Evolutionary conservation across 2,113 vertebrate species (phyloP).

Genomic region (Cariama cristata): DNA sequence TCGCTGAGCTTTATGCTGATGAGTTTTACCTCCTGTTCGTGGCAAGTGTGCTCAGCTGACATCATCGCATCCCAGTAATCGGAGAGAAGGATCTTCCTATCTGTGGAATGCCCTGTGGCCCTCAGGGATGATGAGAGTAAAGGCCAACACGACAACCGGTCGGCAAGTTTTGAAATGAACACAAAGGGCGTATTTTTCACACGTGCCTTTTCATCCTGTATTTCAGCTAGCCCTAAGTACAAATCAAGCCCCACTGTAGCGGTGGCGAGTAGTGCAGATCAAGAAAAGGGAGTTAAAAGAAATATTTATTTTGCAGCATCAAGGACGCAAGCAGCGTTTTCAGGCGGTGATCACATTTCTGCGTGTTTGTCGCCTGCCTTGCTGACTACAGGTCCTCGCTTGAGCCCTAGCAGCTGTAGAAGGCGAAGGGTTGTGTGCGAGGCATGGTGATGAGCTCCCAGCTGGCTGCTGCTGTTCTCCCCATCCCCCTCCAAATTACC

Average conservation of each 20-base stretch:
- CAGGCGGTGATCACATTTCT: background rate
- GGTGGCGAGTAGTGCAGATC: background rate
- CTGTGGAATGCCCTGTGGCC: background rate
- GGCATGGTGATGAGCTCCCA: conserved; percentile 60
- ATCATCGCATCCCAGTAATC: background rate
- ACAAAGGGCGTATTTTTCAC: background rate
- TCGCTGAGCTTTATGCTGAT: background rate
- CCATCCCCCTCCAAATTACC: conserved; percentile 53
- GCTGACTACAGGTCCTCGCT: conserved; percentile 8
- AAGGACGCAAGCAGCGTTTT: background rate
- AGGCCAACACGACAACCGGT: fast-evolving
- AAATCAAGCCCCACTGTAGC: background rate
- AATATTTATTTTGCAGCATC: background rate
- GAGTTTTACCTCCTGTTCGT: background rate
- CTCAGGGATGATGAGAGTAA: background rate
- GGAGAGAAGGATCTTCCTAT: background rate
- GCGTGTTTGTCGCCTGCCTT: background rate
- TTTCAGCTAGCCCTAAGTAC: background rate
- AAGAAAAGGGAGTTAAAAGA: background rate
- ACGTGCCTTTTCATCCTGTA: background rate
- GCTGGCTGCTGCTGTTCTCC: conserved; percentile 53
- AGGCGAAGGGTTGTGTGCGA: conserved; percentile 21
- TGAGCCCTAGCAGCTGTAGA: conserved; percentile 42
- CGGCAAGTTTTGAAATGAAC: background rate
- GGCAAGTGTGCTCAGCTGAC: background rate